Conservation (phyloP, 2,797 vertebrate genomes). For the Schizothorax lantsangensis region DNA sequence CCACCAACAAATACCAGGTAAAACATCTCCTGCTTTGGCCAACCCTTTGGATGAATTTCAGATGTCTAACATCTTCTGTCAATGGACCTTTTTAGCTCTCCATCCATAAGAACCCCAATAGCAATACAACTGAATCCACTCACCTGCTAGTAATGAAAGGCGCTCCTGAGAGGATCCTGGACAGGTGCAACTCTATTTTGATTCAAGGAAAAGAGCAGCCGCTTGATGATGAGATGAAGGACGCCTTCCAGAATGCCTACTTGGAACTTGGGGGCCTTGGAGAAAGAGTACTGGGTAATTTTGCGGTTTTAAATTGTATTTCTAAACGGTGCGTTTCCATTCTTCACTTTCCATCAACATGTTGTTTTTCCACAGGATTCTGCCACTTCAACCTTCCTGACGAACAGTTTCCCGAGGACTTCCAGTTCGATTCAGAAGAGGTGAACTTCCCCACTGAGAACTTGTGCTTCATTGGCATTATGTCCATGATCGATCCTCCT, state of each 20-base stretch:
- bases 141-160: slow-evolving; percentile 96
- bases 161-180: slow-evolving; percentile 91
- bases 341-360: not conserved
- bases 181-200: slow-evolving; percentile 90
- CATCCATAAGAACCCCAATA: slow-evolving; percentile 84
- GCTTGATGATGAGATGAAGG: slow-evolving; percentile 91
- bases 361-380: slow-evolving; percentile 76
- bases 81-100: slow-evolving; percentile 79
- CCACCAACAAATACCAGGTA: slow-evolving; percentile 98
- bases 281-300: slow-evolving; percentile 88
- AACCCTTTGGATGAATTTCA: not conserved
- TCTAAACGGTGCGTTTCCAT: not conserved
- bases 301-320: not conserved
- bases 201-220: slow-evolving; percentile 90
- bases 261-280: slow-evolving; percentile 91
- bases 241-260: slow-evolving; percentile 93
- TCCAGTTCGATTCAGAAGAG: slow-evolving; percentile 84
- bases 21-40: not conserved
- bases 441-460: slow-evolving; percentile 88
- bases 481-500: slow-evolving; percentile 91
- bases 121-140: slow-evolving; percentile 77
- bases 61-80: slow-evolving; percentile 12
- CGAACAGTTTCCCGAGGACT: slow-evolving; percentile 85
- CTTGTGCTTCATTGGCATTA: slow-evolving; percentile 87
- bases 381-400: slow-evolving; percentile 84